phyloP scores from a whole-genome alignment of 2,888 invertebrate genomes.

The Pollenia griseotomentosa region DNA sequence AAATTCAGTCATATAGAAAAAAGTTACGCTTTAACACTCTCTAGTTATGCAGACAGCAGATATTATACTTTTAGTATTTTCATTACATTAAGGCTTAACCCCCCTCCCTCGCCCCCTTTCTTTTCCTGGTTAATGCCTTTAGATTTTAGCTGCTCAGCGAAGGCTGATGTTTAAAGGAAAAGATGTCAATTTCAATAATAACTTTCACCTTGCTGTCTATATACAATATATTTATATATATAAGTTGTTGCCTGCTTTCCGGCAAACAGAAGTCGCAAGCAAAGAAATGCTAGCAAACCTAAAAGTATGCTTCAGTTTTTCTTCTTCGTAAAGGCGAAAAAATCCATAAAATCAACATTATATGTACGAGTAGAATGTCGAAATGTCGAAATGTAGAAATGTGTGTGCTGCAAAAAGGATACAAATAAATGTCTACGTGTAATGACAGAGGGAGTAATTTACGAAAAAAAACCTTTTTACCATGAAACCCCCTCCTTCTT shows the following conservation, averaged over 20 bases:
- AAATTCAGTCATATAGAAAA: constrained; percentile 50
- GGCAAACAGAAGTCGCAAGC: not conserved
- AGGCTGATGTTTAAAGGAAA: constrained; percentile 4
- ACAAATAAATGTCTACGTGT: constrained; percentile 56
- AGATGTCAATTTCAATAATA: constrained; percentile 76
- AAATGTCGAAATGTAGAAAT: not conserved
- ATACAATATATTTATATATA: not conserved
- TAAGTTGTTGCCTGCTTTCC: not conserved
- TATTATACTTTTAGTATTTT: constrained; percentile 55
- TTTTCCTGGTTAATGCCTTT: not conserved
- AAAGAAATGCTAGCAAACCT: constrained; percentile 40
- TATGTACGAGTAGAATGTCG: not conserved
- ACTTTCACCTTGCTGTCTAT: constrained; percentile 74
- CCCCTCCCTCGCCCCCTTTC: no score
- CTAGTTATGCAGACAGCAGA: not conserved
- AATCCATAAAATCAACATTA: constrained; percentile 68
- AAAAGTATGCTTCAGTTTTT: constrained; percentile 68
- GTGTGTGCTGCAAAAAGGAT: constrained; percentile 12
- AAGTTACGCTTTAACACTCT: constrained; percentile 70
- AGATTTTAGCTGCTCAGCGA: constrained; percentile 10
- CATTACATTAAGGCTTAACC: constrained; percentile 51
- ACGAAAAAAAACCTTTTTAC: constrained; percentile 33
- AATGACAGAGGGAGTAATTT: constrained; percentile 44
- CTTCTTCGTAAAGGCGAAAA: constrained; percentile 29
- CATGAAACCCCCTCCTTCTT: not conserved